Percentiles rank a stretch among this genome's conserved stretches.
Evolutionary conservation across 2,888 invertebrate genomes (phyloP).

Genomic region (Eucriotettix oculatus): DNA sequence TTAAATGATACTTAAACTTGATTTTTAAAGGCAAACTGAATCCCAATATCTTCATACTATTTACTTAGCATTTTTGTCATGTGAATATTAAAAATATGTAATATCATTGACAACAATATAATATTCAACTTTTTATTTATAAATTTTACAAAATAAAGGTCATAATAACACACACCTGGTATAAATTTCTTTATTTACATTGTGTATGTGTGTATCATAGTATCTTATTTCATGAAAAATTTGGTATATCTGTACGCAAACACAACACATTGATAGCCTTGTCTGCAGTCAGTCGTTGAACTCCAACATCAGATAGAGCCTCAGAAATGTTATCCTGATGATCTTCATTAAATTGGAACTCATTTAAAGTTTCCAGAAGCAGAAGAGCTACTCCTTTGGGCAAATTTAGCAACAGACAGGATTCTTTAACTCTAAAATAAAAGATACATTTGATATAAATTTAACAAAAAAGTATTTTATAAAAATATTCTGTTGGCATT

Average conservation of each 20-base stretch:
- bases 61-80: too few relatives aligned
- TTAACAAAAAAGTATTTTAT: background rate
- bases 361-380: constrained; percentile 45
- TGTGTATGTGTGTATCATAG: background rate
- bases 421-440: constrained; percentile 48
- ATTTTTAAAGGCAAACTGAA: too few relatives aligned
- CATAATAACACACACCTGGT: too few relatives aligned
- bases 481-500: too few relatives aligned
- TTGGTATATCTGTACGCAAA: constrained; percentile 32
- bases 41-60: too few relatives aligned
- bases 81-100: too few relatives aligned
- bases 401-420: constrained; percentile 55
- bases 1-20: too few relatives aligned
- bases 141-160: too few relatives aligned
- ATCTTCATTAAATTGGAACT: constrained; percentile 14
- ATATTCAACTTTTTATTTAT: too few relatives aligned
- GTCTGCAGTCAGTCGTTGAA: constrained; percentile 33
- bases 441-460: constrained; percentile 8
- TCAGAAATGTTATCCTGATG: constrained; percentile 30
- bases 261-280: constrained; percentile 37
- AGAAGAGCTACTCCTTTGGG: constrained; percentile 63
- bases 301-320: constrained; percentile 39
- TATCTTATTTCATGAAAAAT: background rate
- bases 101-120: too few relatives aligned
- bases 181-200: too few relatives aligned